Conservation (phyloP, 2,113 vertebrate species). For the Myanophis thanlyinensis region DNA sequence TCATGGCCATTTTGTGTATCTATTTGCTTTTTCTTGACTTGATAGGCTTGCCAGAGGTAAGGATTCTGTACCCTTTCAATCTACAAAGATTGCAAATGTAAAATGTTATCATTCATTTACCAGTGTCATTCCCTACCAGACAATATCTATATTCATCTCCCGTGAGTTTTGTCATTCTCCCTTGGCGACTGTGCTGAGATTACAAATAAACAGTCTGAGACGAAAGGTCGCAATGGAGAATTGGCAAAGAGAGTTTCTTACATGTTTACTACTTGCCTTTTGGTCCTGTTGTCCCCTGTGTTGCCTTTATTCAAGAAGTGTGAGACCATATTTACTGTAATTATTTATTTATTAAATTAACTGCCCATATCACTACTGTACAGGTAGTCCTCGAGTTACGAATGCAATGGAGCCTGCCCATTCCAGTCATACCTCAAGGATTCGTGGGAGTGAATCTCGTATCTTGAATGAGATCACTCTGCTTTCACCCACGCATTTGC, state of each 20-base stretch:
- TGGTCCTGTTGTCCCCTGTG: too few species aligned
- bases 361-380: not conserved
- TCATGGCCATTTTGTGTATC: conserved; percentile 73
- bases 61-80: conserved; percentile 85
- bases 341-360: not conserved
- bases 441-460: too few species aligned
- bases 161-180: not conserved
- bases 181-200: not conserved
- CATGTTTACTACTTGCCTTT: not conserved
- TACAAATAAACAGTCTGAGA: not conserved
- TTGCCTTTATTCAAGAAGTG: not conserved
- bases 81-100: conserved; percentile 66
- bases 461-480: too few species aligned
- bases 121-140: not conserved
- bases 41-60: conserved; percentile 81
- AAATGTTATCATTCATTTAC: not conserved
- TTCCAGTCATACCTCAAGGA: too few species aligned
- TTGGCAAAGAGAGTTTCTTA: not conserved
- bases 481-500: too few species aligned
- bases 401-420: too few species aligned
- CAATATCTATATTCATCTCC: not conserved
- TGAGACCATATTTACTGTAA: not conserved
- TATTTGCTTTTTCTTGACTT: conserved; percentile 75
- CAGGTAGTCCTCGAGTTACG: too few species aligned
- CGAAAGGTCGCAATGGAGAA: not conserved